Conservation (phyloP, 2,888 invertebrate genomes). For the Onthophagus sagittarius region DNA sequence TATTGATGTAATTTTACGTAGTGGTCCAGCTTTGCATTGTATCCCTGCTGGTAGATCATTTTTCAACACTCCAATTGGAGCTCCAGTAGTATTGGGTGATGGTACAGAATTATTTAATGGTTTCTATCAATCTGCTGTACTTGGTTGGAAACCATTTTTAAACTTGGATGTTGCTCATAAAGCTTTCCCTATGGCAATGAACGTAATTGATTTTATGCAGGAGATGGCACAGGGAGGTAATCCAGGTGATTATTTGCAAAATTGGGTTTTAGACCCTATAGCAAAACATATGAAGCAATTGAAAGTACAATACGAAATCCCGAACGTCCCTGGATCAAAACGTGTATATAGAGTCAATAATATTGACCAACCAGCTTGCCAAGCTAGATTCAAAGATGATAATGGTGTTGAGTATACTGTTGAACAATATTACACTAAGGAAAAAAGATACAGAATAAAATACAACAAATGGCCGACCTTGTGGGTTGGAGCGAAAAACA, state of each 20-base stretch:
- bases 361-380: constrained; percentile 41
- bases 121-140: constrained; percentile 86
- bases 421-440: constrained; percentile 46
- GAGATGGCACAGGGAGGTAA: constrained; percentile 24
- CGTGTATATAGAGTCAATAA: constrained; percentile 51
- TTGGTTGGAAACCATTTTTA: constrained; percentile 83
- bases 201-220: constrained; percentile 49
- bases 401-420: constrained; percentile 46
- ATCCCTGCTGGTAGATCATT: constrained; percentile 73
- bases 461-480: constrained; percentile 77
- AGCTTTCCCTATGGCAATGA: constrained; percentile 63
- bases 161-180: constrained; percentile 89
- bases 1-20: constrained; percentile 78
- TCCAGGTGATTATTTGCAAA: constrained; percentile 27
- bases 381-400: constrained; percentile 43
- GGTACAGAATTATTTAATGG: constrained; percentile 92
- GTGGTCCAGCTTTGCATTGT: constrained; percentile 54
- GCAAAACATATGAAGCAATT: constrained; percentile 16
- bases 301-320: constrained; percentile 48
- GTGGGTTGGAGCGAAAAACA: constrained; percentile 58
- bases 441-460: constrained; percentile 46
- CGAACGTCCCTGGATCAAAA: constrained; percentile 43
- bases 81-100: constrained; percentile 61
- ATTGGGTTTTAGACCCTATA: constrained; percentile 19
- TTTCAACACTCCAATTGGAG: constrained; percentile 53